phyloP scores from a whole-genome alignment of 2,113 vertebrate genomes.

The Psammodynastes pulverulentus region DNA sequence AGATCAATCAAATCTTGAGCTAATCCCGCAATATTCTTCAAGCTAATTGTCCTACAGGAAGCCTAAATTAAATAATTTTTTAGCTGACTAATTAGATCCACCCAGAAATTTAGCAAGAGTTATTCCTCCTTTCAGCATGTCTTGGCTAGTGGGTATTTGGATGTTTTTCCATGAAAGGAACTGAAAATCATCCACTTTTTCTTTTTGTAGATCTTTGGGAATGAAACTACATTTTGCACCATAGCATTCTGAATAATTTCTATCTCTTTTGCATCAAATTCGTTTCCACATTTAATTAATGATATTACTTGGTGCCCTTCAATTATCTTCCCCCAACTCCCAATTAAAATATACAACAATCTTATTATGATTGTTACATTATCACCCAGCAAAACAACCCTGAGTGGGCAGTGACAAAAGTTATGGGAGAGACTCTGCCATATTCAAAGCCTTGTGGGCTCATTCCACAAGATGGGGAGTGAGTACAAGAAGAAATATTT shows the following conservation, averaged over 20 bases:
- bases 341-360: background rate
- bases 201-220: background rate
- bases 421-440: too few relatives aligned
- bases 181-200: background rate
- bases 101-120: background rate
- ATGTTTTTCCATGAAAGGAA: background rate
- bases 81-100: conserved; percentile 2
- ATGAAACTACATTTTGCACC: conserved; percentile 4
- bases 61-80: conserved; percentile 1
- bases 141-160: background rate
- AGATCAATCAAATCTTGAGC: background rate
- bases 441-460: background rate
- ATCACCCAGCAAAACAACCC: background rate
- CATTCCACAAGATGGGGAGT: background rate
- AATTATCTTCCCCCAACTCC: background rate
- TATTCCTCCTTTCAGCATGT: background rate
- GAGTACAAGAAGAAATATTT: background rate
- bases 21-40: background rate
- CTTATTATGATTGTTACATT: background rate
- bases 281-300: background rate
- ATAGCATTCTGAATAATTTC: background rate
- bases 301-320: background rate
- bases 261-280: background rate
- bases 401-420: background rate
- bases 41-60: background rate